Evolutionary conservation across 2,888 invertebrate genomes (phyloP), one percentile per base, ranked within the genome.

Genomic region (Frankliniella fusca): DNA sequence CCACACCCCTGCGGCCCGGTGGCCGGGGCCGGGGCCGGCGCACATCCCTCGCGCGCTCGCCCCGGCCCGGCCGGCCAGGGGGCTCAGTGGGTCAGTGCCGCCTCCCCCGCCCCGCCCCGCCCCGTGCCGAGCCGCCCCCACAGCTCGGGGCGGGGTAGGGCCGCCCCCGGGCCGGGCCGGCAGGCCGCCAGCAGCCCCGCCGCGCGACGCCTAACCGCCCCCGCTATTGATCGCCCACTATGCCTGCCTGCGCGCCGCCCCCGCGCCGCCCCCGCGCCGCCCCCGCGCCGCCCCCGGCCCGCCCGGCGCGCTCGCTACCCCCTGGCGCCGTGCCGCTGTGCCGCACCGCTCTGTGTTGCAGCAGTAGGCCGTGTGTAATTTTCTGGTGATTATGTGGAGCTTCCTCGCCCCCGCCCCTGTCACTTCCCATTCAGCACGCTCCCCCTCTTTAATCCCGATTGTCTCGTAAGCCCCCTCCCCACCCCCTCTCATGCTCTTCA

Each of bases 211-310:
- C 65, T 48, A 20, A 48, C 23, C 28, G n/a, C 50, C 79, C 80
- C 76, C 76, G 70, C 70, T 76, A 76, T 76, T 76, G 70, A 76
- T 76, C 70, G 61, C 61, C 18, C 70, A 76, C 70, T 76, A 76
- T 23, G 70, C 70, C 70, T 76, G 10, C 23, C 61, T 15, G 20
- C 83, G 82, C 82, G 81, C 82, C 82, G 27, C 81, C 83, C 83
- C 83, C 83, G 83, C 83, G 84, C 85, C 83, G 84, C 83, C 80
- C 61, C 82, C 48, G 76, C 48, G 81, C 83, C 81, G 70, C 82
- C 84, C 82, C 83, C 82, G 61, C 61, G 79, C 76, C 50, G 49
- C 81, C 81, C 83, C 85, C 83, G 83, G 79, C 83, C 48, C 80
- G 49, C 80, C 81, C 38, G 82, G 84, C 82, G 83, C 82, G 65